Base-by-base conservation (phyloP, 1,140 invertebrate genomes). In the Drosophila pandora region DNA sequence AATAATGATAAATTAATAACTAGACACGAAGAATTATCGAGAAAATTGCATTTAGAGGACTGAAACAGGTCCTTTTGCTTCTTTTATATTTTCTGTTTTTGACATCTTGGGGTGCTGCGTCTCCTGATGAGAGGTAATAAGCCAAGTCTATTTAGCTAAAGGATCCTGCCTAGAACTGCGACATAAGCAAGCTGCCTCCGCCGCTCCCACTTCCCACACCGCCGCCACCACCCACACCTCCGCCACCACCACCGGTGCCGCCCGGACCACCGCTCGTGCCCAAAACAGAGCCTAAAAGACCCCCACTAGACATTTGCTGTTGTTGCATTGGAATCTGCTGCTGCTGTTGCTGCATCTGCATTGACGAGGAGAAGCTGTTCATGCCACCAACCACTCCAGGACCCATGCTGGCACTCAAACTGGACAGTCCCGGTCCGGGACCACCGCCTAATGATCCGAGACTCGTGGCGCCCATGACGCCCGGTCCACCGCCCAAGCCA, bases 111-210 rank as follows among this genome's bases (percentile, higher is more conserved):
- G 60, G 43, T 52, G 52, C 52, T 48, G 65, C 30, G 7, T 23
- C 17, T 75, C 47, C 54, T 47, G 65, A 70, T 68, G 74, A 88
- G 82, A 85, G 82, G 83, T 87, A 81, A 85, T 82, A 70, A 82
- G 70, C 78, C 78, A 74, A 87, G 75, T 79, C 78, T 87, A 87
- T 88, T 75, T 85, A 62, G 68, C 82, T 78, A 82, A 82, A 79
- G 79, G 56, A 82, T 82, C 72, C 80, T 69, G 64, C 67, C 79
- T 87, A 87, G 50, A 87, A 87, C 78, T 87, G 82, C 70, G 82
- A 87, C 82, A 87, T 87, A 30, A 87, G 41, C 70, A 90, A 65
- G 72, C 83, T 83, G 53, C 76, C 63, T 61, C 76, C 75, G 43
- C 82, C 81, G 17, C 74, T 47, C 21, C 43, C 74, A 8, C 82